These are phyloP conservation scores for Oedothorax gibbosus DNA, from an alignment of 1,140 invertebrate species.

Conservation along the genomic window DNA sequence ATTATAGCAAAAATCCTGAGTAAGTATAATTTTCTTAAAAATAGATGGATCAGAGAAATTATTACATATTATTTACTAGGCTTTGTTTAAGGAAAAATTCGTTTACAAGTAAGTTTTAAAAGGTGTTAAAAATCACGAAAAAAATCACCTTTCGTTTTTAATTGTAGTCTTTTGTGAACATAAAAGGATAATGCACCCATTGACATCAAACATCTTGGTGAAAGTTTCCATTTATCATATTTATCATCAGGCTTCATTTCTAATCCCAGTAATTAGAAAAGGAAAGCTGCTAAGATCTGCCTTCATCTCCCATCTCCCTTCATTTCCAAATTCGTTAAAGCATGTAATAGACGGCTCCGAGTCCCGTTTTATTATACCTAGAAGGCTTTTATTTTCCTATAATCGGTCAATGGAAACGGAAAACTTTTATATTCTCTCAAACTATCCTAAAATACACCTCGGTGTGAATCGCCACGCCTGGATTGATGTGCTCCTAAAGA, in stretches of 20 bases:
- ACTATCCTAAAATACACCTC: constrained; percentile 31
- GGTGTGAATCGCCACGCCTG: background rate
- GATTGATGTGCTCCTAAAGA: background rate
- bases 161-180: too few species aligned
- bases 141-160: too few species aligned
- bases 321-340: constrained; percentile 20
- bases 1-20: too few species aligned
- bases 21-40: too few species aligned
- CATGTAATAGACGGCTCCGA: constrained; percentile 24
- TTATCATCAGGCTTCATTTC: constrained; percentile 10
- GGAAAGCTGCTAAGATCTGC: constrained; percentile 11
- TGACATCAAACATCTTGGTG: background rate
- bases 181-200: too few species aligned
- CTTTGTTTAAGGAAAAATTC: too few species aligned
- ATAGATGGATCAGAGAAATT: too few species aligned
- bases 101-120: too few species aligned
- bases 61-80: too few species aligned
- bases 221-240: background rate
- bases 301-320: background rate
- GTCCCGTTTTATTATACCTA: constrained; percentile 18
- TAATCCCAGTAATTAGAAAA: constrained; percentile 39
- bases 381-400: constrained; percentile 10
- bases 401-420: constrained; percentile 49
- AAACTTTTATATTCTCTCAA: background rate
- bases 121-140: too few species aligned